Percentiles rank a stretch among this genome's conserved stretches.
Conservation (phyloP, 2,113 vertebrate genomes). For the Lucifuga dentata region DNA sequence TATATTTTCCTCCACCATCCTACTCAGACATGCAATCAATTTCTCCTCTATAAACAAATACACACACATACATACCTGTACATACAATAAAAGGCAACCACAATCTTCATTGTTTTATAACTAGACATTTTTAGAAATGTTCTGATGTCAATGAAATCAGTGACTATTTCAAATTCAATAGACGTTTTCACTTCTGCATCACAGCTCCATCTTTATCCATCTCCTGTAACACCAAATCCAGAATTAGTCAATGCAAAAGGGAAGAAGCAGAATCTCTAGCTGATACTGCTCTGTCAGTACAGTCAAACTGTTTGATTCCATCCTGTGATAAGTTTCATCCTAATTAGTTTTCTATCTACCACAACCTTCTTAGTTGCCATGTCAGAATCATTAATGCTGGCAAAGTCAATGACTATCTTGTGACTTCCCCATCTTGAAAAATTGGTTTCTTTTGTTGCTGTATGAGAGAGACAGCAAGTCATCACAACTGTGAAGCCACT, state of each 20-base stretch:
- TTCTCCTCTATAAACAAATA: no score
- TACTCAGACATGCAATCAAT: no score
- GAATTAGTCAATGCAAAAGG: constrained; percentile 13
- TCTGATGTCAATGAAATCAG: background rate
- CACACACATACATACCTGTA: no score
- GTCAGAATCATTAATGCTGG: constrained; percentile 50
- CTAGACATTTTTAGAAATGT: background rate
- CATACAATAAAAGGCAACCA: no score
- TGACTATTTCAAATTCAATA: no score
- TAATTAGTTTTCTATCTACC: constrained; percentile 66
- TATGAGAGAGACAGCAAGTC: constrained; percentile 17
- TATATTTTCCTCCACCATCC: no score
- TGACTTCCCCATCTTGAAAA: constrained; percentile 37
- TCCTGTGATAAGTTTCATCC: constrained; percentile 44
- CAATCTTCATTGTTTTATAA: no score
- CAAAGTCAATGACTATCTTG: constrained; percentile 63
- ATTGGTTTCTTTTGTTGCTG: constrained; percentile 20
- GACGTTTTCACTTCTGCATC: no score
- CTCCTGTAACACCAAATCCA: constrained; percentile 1
- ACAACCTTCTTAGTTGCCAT: constrained; percentile 47
- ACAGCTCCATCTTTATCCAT: background rate
- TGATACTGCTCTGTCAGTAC: constrained; percentile 61
- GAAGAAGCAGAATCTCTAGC: constrained; percentile 30
- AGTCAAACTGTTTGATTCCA: constrained; percentile 61
- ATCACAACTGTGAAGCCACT: constrained; percentile 32